These are phyloP conservation scores for Protaetia brevitarsis DNA, from an alignment of 1,140 invertebrate genomes.

Conservation along the genomic window DNA sequence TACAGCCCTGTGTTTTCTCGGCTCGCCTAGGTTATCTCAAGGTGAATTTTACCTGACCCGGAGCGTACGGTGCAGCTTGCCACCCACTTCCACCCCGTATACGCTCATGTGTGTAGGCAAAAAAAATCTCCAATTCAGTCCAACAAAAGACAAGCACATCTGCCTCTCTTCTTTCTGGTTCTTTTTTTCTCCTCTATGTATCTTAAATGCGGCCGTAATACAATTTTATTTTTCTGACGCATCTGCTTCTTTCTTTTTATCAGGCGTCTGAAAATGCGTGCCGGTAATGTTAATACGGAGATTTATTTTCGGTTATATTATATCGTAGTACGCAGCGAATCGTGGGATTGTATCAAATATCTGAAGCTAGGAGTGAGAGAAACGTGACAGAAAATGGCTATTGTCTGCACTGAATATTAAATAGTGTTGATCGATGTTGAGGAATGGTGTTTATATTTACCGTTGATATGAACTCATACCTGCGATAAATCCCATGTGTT, in stretches of 20 bases:
- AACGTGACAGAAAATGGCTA: not conserved
- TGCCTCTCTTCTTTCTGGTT: conserved; percentile 23
- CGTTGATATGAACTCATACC: too few relatives aligned
- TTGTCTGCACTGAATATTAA: conserved; percentile 21
- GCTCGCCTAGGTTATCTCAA: not conserved
- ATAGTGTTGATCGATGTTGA: not conserved
- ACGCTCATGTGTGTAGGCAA: not conserved
- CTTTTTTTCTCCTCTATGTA: conserved; percentile 12
- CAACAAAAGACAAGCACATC: conserved; percentile 24
- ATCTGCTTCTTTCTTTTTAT: conserved; percentile 16
- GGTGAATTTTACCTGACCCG: conserved; percentile 26
- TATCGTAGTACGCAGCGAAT: not conserved
- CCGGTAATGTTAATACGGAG: not conserved
- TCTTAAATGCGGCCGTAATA: conserved; percentile 16
- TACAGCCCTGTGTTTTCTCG: not conserved
- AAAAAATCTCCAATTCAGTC: conserved; percentile 19
- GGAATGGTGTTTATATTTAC: too few relatives aligned
- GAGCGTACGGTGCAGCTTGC: conserved; percentile 32
- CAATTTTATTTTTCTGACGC: conserved; percentile 20
- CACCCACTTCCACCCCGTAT: conserved; percentile 28
- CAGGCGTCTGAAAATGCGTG: not conserved
- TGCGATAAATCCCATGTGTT: too few relatives aligned
- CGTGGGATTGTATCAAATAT: conserved; percentile 13
- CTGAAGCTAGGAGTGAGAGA: not conserved
- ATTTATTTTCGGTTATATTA: not conserved